These are phyloP conservation scores for Rhegmatorhina hoffmannsi DNA, from an alignment of 2,113 vertebrate species.

Conservation along the genomic window DNA sequence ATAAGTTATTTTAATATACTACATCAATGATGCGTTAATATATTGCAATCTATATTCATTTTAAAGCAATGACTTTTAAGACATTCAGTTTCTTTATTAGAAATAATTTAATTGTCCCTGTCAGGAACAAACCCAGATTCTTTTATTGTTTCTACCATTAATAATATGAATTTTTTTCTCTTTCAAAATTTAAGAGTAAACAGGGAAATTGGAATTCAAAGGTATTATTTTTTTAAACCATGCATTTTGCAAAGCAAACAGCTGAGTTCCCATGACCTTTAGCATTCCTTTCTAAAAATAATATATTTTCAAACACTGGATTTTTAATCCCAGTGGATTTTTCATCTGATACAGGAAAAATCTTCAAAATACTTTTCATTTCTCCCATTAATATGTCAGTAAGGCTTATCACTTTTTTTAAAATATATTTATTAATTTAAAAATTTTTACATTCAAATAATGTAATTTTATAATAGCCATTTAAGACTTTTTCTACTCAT, in stretches of 20 bases:
- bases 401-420: background rate
- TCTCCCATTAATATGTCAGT: background rate
- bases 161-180: background rate
- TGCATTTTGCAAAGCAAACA: background rate
- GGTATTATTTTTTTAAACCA: background rate
- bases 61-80: background rate
- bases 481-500: background rate
- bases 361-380: background rate
- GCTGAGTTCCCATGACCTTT: background rate
- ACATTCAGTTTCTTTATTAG: background rate
- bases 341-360: background rate
- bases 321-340: background rate
- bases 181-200: background rate
- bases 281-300: background rate
- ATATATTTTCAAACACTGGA: background rate
- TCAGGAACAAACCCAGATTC: rapidly evolving
- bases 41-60: background rate
- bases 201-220: background rate
- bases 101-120: background rate
- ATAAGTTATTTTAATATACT: background rate
- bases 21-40: background rate
- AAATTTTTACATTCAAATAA: background rate
- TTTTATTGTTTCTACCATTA: background rate
- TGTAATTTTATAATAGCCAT: background rate
- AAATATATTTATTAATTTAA: background rate